These are phyloP conservation scores for Ondatra zibethicus DNA, from an alignment of 2,113 vertebrate genomes.

Conservation along the genomic window DNA sequence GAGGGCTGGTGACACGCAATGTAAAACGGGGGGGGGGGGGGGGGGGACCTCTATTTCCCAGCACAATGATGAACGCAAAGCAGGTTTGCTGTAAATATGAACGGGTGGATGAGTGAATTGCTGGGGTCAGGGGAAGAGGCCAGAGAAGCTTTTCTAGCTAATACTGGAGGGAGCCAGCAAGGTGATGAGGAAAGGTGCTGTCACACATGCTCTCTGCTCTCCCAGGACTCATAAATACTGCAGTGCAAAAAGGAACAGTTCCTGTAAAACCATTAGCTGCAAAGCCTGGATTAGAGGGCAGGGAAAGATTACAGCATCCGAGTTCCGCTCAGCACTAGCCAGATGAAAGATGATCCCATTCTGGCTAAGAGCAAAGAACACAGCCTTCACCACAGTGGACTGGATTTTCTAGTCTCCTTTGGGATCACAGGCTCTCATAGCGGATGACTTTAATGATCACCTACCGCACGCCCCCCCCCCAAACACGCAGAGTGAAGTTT, in stretches of 20 bases:
- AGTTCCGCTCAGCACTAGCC: background rate
- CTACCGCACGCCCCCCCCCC: accelerated
- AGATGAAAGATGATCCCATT: background rate
- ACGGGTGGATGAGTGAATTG: background rate
- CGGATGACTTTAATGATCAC: background rate
- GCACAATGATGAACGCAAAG: background rate
- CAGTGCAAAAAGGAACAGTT: constrained; percentile 13
- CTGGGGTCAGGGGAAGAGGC: background rate
- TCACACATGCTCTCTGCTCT: background rate
- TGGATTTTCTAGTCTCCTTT: background rate
- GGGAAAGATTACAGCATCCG: background rate
- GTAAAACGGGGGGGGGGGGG: background rate
- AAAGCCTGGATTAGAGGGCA: background rate
- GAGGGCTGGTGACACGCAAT: background rate
- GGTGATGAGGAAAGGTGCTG: background rate
- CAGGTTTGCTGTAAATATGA: background rate
- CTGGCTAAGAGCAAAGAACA: background rate
- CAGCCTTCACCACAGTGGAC: background rate
- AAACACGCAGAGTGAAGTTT: background rate
- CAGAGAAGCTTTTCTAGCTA: background rate
- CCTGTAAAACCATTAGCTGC: constrained; percentile 42
- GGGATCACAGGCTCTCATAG: background rate
- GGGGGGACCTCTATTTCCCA: background rate
- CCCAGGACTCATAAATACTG: constrained; percentile 10
- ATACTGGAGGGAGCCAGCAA: background rate